Percentiles rank a stretch among this genome's conserved stretches.
Conservation (phyloP, 2,113 vertebrate species). For the Ochotona princeps region DNA sequence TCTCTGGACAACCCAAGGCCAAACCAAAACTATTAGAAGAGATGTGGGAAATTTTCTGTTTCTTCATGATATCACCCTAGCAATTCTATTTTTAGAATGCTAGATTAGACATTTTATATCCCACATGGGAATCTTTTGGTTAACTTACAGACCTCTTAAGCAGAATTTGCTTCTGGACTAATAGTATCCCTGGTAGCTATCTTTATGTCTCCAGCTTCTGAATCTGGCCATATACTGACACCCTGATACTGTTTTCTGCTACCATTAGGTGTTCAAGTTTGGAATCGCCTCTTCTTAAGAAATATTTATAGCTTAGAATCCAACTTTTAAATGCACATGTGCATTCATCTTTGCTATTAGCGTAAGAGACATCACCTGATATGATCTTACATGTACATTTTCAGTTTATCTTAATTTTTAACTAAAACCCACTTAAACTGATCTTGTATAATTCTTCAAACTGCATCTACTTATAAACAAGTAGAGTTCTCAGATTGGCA, state of each 20-base stretch:
- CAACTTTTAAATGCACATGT: neutral
- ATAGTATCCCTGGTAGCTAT: neutral
- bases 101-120: neutral
- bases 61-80: neutral
- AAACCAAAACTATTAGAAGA: slow-evolving; percentile 5
- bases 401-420: slow-evolving; percentile 23
- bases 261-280: neutral
- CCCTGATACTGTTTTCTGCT: slow-evolving; percentile 11
- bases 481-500: slow-evolving; percentile 1
- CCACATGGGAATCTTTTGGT: neutral
- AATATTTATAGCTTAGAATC: neutral
- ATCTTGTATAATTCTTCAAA: slow-evolving; percentile 23
- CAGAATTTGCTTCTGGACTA: neutral
- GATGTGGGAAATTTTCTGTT: neutral
- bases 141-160: neutral
- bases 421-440: slow-evolving; percentile 13
- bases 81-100: neutral
- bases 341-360: neutral
- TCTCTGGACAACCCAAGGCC: neutral
- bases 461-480: neutral
- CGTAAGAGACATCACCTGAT: neutral
- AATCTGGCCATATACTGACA: neutral
- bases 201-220: neutral
- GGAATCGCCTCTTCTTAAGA: neutral
- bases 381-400: slow-evolving; percentile 52